Conservation (phyloP, 2,888 invertebrate species). For the Diogma glabrata region DNA sequence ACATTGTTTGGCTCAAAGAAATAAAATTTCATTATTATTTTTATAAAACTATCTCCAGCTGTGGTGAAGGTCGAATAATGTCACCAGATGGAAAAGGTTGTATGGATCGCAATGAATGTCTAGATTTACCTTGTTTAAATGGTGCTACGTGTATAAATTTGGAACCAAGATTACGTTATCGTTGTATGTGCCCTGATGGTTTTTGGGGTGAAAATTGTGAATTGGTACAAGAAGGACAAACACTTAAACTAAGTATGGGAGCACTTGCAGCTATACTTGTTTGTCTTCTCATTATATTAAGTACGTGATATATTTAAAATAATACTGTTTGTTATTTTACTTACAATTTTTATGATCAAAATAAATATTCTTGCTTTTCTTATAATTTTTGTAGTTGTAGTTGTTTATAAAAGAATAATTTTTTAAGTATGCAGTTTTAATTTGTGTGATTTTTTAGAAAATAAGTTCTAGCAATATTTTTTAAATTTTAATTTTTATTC, state of each 20-base stretch:
- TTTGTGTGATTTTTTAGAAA: too few relatives aligned
- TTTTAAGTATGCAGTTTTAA: too few relatives aligned
- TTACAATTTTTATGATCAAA: neutral
- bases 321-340: neutral
- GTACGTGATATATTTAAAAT: too few relatives aligned
- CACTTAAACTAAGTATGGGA: conserved; percentile 90
- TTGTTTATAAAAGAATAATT: too few relatives aligned
- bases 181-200: conserved; percentile 84
- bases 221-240: conserved; percentile 86
- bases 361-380: neutral
- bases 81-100: conserved; percentile 86
- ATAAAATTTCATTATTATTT: too few relatives aligned
- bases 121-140: conserved; percentile 86
- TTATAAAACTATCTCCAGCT: too few relatives aligned
- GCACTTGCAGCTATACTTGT: conserved; percentile 95
- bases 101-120: conserved; percentile 91
- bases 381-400: neutral
- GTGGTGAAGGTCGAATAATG: conserved; percentile 86
- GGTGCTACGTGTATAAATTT: conserved; percentile 88
- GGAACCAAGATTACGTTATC: conserved; percentile 72
- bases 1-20: too few relatives aligned
- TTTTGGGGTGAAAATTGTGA: conserved; percentile 94
- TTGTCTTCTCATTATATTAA: conserved; percentile 90
- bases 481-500: too few relatives aligned
- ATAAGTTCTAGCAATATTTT: too few relatives aligned